phyloP scores from a whole-genome alignment of 2,797 vertebrate genomes.

The Pelobates cultripes region DNA sequence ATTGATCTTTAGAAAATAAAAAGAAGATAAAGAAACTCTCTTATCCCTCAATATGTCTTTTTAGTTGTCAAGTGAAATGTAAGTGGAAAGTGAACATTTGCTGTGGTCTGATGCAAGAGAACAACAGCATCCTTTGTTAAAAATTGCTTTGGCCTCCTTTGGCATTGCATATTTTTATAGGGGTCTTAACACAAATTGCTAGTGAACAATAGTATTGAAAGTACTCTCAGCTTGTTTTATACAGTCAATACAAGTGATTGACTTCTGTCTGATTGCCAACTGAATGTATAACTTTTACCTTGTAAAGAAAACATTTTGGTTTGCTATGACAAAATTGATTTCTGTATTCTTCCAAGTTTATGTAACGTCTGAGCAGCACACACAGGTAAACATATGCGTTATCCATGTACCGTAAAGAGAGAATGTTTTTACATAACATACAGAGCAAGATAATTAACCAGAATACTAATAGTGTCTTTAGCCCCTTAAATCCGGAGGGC shows the following conservation, averaged over 20 bases:
- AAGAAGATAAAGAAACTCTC: neutral
- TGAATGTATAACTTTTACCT: constrained; percentile 6
- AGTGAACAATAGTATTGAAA: constrained; percentile 20
- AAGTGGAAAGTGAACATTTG: constrained; percentile 3
- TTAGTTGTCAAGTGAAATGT: constrained; percentile 14
- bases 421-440: too few species aligned
- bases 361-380: constrained; percentile 10
- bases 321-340: constrained; percentile 17
- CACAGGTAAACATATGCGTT: too few species aligned
- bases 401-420: too few species aligned
- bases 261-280: constrained; percentile 23
- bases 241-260: constrained; percentile 37
- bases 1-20: constrained; percentile 21
- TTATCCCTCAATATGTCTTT: constrained; percentile 16
- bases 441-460: too few species aligned
- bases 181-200: constrained; percentile 11
- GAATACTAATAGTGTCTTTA: too few species aligned
- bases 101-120: too few species aligned
- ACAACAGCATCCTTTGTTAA: too few species aligned
- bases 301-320: constrained; percentile 31
- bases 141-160: neutral
- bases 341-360: constrained; percentile 33
- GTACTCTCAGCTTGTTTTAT: constrained; percentile 22
- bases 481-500: too few species aligned
- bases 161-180: constrained; percentile 7